Conservation (phyloP, 2,888 invertebrate species). For the Catonia carolina region DNA sequence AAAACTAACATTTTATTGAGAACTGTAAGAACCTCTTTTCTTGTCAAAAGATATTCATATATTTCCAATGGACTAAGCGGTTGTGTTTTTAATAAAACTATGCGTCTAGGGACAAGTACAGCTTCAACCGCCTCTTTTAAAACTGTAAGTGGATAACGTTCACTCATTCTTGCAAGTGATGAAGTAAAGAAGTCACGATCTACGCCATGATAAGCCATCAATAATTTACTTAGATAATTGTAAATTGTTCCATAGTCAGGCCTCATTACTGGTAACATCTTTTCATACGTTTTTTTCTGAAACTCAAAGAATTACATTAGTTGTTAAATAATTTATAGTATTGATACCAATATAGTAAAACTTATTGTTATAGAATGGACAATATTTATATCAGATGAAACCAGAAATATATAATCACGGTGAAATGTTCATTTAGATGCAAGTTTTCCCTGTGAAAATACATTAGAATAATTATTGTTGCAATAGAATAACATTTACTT, state of each 20-base stretch:
- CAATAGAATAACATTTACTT: too few relatives aligned
- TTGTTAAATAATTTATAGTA: too few relatives aligned
- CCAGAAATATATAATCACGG: too few relatives aligned
- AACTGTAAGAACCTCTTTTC: neutral
- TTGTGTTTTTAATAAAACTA: slow-evolving; percentile 46
- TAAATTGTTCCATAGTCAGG: slow-evolving; percentile 52
- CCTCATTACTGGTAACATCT: slow-evolving; percentile 48
- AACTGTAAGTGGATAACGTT: slow-evolving; percentile 49
- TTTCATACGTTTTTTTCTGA: slow-evolving; percentile 51
- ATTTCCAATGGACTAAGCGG: slow-evolving; percentile 10
- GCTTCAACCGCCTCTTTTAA: slow-evolving; percentile 45
- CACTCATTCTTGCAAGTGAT: slow-evolving; percentile 48
- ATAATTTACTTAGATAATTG: slow-evolving; percentile 47
- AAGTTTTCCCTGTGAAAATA: too few relatives aligned
- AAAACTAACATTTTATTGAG: too few relatives aligned
- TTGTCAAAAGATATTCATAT: neutral
- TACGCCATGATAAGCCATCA: slow-evolving; percentile 55
- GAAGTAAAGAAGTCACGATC: slow-evolving; percentile 54
- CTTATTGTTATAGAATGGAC: too few relatives aligned
- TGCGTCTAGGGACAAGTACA: slow-evolving; percentile 46
- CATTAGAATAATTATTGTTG: too few relatives aligned
- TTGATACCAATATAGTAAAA: too few relatives aligned
- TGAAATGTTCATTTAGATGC: too few relatives aligned
- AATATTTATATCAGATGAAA: too few relatives aligned
- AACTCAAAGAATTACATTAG: neutral